A percentile compares a stretch with the other conserved stretches of the same genome.
Evolutionary conservation across 92 coral and sea anemone genomes (phyloP).

Genomic region (Porites evermanni): DNA sequence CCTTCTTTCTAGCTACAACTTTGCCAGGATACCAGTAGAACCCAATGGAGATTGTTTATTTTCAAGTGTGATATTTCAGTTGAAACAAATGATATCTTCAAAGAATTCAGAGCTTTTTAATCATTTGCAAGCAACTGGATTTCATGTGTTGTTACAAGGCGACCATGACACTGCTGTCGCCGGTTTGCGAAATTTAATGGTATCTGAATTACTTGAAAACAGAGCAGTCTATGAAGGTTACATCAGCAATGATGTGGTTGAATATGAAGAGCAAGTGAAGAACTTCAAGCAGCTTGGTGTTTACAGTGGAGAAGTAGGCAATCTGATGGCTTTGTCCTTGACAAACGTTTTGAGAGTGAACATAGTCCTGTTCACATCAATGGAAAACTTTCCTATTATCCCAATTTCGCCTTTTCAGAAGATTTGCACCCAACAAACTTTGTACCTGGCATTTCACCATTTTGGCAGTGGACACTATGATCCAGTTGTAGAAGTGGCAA

Average conservation of each 20-base stretch:
- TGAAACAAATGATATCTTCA: conserved; percentile 48
- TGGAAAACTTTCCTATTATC: conserved; percentile 53
- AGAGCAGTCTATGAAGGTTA: conserved; percentile 47
- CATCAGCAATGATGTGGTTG: conserved; percentile 28
- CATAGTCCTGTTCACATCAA: conserved; percentile 58
- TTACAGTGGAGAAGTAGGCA: conserved; percentile 55
- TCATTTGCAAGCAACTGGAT: conserved; percentile 45
- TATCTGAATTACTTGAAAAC: conserved; percentile 30
- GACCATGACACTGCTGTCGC: conserved; percentile 30
- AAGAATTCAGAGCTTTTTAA: conserved; percentile 20
- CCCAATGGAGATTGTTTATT: conserved; percentile 65
- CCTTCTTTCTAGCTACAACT: conserved; percentile 39
- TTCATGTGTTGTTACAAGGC: conserved; percentile 27
- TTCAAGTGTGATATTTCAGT: conserved; percentile 49
- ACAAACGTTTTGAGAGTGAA: conserved; percentile 54
- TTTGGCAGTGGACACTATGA: conserved; percentile 70
- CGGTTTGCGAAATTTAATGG: conserved; percentile 42
- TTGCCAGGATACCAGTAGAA: conserved; percentile 55
- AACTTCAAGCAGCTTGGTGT: conserved; percentile 44
- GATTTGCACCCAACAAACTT: conserved; percentile 46
- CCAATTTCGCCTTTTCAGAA: conserved; percentile 46
- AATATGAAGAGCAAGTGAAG: conserved; percentile 57
- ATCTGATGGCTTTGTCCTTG: conserved; percentile 56
- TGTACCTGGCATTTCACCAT: conserved; percentile 63
- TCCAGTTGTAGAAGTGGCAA: conserved; percentile 51